Conservation (phyloP, 2,888 invertebrate genomes). For the Platerodrilus igneus region DNA sequence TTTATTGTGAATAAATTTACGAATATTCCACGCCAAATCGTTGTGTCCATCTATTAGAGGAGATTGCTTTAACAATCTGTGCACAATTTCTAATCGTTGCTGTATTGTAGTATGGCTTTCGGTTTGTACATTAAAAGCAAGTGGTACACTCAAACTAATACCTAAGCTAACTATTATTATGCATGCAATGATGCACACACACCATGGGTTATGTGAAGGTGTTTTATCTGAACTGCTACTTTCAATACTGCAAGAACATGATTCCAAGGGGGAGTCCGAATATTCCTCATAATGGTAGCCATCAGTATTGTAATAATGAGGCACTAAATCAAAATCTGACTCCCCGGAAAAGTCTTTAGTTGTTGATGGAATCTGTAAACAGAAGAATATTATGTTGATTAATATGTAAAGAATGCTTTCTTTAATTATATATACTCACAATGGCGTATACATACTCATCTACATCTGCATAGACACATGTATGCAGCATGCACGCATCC, state of each 20-base stretch:
- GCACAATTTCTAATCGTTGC: constrained; percentile 56
- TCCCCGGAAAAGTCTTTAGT: constrained; percentile 41
- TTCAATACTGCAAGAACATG: constrained; percentile 48
- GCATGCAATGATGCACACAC: constrained; percentile 56
- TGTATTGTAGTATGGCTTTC: constrained; percentile 43
- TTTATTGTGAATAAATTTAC: constrained; percentile 82
- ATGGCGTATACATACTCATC: too few relatives aligned
- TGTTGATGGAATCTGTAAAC: constrained; percentile 40
- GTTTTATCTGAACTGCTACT: constrained; percentile 54
- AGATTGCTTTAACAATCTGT: constrained; percentile 60
- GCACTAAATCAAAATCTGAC: constrained; percentile 39
- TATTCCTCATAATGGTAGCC: constrained; percentile 33
- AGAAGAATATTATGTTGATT: background rate
- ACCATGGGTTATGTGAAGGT: constrained; percentile 50
- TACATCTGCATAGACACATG: too few relatives aligned
- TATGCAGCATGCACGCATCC: too few relatives aligned
- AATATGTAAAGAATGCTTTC: constrained; percentile 7
- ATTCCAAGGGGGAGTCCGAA: constrained; percentile 37
- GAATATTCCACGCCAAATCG: constrained; percentile 84
- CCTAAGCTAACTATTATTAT: constrained; percentile 57
- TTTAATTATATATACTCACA: too few relatives aligned
- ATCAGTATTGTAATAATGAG: constrained; percentile 39
- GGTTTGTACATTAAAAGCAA: constrained; percentile 44
- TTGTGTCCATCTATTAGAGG: constrained; percentile 79
- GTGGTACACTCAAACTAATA: constrained; percentile 57